Percentiles rank a stretch among this genome's conserved stretches.
Evolutionary conservation across 2,888 invertebrate genomes (phyloP).

Genomic region (Andrena dorsata): DNA sequence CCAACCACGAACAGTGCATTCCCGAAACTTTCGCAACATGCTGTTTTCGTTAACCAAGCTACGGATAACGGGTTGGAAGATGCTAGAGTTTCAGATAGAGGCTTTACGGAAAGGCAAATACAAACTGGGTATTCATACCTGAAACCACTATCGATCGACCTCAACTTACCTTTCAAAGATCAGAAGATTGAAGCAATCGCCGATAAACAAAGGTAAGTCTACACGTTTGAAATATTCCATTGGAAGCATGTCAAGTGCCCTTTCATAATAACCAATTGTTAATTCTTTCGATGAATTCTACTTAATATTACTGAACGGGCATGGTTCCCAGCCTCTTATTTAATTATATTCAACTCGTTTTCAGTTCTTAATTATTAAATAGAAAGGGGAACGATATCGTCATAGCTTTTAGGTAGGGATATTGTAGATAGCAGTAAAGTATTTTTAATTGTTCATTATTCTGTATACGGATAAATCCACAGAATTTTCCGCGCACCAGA

Average conservation of each 20-base stretch:
- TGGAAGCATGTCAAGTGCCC: background rate
- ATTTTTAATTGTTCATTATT: too few relatives aligned
- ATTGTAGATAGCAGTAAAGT: too few relatives aligned
- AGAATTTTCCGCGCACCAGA: too few relatives aligned
- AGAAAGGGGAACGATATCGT: too few relatives aligned
- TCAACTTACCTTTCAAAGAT: constrained; percentile 43
- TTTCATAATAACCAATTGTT: too few relatives aligned
- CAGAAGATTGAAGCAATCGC: constrained; percentile 28
- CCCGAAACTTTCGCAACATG: constrained; percentile 48
- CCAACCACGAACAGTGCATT: constrained; percentile 25
- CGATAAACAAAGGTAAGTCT: constrained; percentile 48
- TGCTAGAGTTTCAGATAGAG: background rate
- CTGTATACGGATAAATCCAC: too few relatives aligned
- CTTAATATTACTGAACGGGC: too few relatives aligned
- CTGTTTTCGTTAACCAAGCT: constrained; percentile 47
- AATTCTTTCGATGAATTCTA: too few relatives aligned
- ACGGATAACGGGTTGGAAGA: constrained; percentile 35
- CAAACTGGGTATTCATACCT: constrained; percentile 45
- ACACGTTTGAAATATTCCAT: background rate
- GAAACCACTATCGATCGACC: constrained; percentile 41
- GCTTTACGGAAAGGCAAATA: constrained; percentile 11
- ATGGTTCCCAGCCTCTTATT: too few relatives aligned
- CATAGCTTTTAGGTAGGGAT: too few relatives aligned
- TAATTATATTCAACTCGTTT: too few relatives aligned
- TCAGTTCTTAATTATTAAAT: too few relatives aligned